A percentile compares a stretch with the other conserved stretches of the same genome.
Conservation (phyloP, 1,140 invertebrate species). For the Condylostylus longicornis region DNA sequence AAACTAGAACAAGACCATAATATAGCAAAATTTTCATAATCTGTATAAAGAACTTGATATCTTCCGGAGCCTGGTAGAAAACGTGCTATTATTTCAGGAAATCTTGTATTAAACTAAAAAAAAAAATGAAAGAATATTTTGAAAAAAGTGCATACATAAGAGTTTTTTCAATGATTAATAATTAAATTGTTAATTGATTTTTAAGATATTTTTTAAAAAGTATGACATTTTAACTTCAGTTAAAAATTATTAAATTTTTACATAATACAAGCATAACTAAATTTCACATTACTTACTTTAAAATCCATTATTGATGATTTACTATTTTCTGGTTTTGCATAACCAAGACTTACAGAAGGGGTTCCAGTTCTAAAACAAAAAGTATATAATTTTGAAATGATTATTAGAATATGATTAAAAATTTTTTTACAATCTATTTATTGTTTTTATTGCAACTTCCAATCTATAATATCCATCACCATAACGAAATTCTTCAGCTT, state of each 20-base stretch:
- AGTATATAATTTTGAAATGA: neutral
- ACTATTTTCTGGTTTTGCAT: constrained; percentile 26
- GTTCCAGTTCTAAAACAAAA: constrained; percentile 21
- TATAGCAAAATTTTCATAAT: constrained; percentile 52
- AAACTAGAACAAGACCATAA: constrained; percentile 54
- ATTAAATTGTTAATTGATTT: too few species aligned
- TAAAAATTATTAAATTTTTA: too few species aligned
- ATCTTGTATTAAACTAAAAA: constrained; percentile 40
- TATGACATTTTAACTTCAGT: too few species aligned
- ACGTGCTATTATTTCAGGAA: constrained; percentile 45
- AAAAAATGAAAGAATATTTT: neutral
- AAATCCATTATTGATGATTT: constrained; percentile 31
- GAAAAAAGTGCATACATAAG: too few species aligned
- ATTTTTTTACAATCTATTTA: constrained; percentile 43
- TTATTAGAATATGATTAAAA: neutral
- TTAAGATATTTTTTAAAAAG: too few species aligned
- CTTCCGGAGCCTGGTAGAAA: constrained; percentile 48
- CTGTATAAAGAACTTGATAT: constrained; percentile 52
- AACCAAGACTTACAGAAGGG: constrained; percentile 24
- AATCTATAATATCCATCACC: constrained; percentile 32
- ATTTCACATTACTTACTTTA: constrained; percentile 17
- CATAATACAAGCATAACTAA: too few species aligned
- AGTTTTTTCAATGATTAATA: too few species aligned
- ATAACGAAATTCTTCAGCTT: constrained; percentile 31
- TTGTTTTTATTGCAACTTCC: constrained; percentile 40